Evolutionary conservation across 1,140 invertebrate genomes (phyloP).

Genomic region (Hesperophylax magnus): DNA sequence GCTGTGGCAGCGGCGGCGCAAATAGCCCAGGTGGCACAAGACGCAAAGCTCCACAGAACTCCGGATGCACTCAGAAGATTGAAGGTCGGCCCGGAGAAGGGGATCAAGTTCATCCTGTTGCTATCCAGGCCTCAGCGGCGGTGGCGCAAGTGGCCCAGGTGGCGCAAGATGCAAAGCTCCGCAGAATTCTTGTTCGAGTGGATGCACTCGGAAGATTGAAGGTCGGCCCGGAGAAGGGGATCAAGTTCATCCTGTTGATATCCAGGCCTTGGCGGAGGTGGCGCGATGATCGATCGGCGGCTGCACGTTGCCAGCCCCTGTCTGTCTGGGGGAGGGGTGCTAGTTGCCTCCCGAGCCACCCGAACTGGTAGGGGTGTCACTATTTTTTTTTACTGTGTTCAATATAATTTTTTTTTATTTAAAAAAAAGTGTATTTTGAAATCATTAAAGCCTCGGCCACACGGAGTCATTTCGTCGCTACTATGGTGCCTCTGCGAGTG

Average conservation of each 20-base stretch:
- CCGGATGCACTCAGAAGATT: no score
- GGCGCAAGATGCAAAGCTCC: neutral
- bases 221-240: conserved; percentile 16
- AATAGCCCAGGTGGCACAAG: no score
- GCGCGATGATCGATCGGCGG: conserved; percentile 24
- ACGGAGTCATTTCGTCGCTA: no score
- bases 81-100: no score
- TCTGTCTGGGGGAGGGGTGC: conserved; percentile 13
- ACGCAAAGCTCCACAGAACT: no score
- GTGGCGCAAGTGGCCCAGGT: no score
- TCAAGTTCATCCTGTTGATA: conserved; percentile 31
- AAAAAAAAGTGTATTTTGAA: no score
- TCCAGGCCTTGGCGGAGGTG: conserved; percentile 7
- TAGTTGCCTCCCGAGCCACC: neutral
- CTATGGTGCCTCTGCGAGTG: no score
- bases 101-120: no score
- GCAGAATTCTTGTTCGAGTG: neutral
- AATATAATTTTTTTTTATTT: neutral
- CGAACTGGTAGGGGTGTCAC: neutral
- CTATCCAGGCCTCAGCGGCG: no score
- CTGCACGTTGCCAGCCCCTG: conserved; percentile 15
- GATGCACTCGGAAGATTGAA: conserved; percentile 23
- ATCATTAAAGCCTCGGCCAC: no score
- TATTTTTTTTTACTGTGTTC: neutral
- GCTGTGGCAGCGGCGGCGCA: no score